Evolutionary conservation across 2,888 invertebrate genomes (phyloP).

Genomic region (Lymantria monacha): DNA sequence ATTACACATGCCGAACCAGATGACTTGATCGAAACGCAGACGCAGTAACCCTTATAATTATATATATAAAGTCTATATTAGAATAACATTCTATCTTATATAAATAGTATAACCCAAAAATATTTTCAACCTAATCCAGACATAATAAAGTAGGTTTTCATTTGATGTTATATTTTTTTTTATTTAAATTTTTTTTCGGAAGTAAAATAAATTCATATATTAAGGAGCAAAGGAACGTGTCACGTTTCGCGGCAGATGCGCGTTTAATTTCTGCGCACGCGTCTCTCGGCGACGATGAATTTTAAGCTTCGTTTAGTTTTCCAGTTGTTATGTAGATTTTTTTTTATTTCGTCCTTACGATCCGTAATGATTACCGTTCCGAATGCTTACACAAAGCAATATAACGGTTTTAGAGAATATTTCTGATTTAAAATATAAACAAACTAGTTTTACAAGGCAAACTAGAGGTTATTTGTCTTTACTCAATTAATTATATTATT

Average conservation of each 20-base stretch:
- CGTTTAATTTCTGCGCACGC: slow-evolving; percentile 62
- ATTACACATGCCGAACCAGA: slow-evolving; percentile 70
- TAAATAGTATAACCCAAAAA: slow-evolving; percentile 4
- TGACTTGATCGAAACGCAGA: slow-evolving; percentile 48
- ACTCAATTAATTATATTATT: too few relatives aligned
- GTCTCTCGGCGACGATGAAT: slow-evolving; percentile 43
- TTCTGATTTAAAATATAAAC: neutral
- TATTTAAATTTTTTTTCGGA: slow-evolving; percentile 55
- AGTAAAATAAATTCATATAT: slow-evolving; percentile 70
- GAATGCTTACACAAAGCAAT: neutral
- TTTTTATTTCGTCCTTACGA: slow-evolving; percentile 19
- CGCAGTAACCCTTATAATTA: slow-evolving; percentile 19
- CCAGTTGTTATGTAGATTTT: slow-evolving; percentile 29
- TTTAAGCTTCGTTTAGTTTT: slow-evolving; percentile 43
- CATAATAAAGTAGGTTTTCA: slow-evolving; percentile 31
- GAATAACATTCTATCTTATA: slow-evolving; percentile 8
- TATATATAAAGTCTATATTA: slow-evolving; percentile 20
- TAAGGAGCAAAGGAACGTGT: slow-evolving; percentile 70
- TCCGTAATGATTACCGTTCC: neutral
- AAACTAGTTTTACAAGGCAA: neutral
- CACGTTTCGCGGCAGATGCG: slow-evolving; percentile 78
- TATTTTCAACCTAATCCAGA: neutral
- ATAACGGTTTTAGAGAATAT: neutral
- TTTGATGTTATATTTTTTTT: slow-evolving; percentile 30
- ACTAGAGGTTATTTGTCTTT: too few relatives aligned